Percentiles rank a stretch among this genome's conserved stretches.
Evolutionary conservation across 2,888 invertebrate genomes (phyloP).

Genomic region (Diplazon laetatorius): DNA sequence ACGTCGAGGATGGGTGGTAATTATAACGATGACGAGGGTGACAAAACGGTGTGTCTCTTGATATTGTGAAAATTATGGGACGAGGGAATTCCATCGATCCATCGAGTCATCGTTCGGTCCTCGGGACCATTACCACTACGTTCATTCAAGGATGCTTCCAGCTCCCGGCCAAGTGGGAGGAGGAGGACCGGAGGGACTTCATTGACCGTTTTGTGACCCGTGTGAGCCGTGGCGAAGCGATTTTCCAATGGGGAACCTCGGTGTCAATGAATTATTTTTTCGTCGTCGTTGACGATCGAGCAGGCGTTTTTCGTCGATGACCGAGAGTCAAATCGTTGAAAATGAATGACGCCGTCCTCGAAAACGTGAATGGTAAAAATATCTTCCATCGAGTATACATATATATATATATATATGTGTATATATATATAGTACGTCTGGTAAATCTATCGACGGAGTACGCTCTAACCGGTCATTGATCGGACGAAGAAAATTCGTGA

Average conservation of each 20-base stretch:
- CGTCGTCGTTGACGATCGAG: too few species aligned
- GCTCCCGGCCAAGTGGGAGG: constrained; percentile 20
- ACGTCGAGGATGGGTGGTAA: constrained; percentile 31
- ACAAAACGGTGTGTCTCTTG: constrained; percentile 56
- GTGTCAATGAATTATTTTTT: too few species aligned
- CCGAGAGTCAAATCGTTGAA: constrained; percentile 62
- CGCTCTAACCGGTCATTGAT: too few species aligned
- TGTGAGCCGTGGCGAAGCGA: constrained; percentile 73
- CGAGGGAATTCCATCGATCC: constrained; percentile 56
- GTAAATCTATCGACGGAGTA: too few species aligned
- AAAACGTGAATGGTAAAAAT: neutral
- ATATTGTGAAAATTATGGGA: constrained; percentile 24
- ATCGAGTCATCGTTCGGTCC: constrained; percentile 35
- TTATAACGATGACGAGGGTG: constrained; percentile 62
- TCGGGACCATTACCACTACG: constrained; percentile 43
- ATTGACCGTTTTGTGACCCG: constrained; percentile 68
- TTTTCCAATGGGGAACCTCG: constrained; percentile 72
- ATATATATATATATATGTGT: too few species aligned
- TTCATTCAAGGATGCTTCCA: constrained; percentile 62
- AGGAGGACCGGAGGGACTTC: constrained; percentile 62
- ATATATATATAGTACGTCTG: too few species aligned
- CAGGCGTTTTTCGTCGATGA: too few species aligned
- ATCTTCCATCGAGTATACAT: neutral
- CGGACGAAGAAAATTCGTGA: too few species aligned
- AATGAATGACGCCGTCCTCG: constrained; percentile 42